phyloP scores from a whole-genome alignment of 2,113 vertebrate genomes.

The Oryctolagus cuniculus region mOryCun1.1 NC_091453.1:6664501-6665000 shows the following conservation, averaged over 20 bases:
- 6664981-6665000: slow-evolving; percentile 6
- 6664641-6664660: slow-evolving; percentile 47
- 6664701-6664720: not conserved
- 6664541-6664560: not conserved
- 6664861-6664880: not conserved
- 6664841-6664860: not conserved
- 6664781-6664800: not conserved
- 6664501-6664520: not conserved
- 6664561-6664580: not conserved
- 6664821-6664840: not conserved
- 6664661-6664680: slow-evolving; percentile 43
- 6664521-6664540: slow-evolving; percentile 39
- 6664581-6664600: not conserved
- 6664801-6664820: not conserved
- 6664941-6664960: not conserved
- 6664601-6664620: slow-evolving; percentile 5
- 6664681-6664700: slow-evolving; percentile 53
- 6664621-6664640: not conserved
- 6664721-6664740: not conserved
- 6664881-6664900: not conserved
- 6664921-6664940: not conserved
- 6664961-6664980: not conserved
- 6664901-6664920: not conserved
- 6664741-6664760: not conserved
- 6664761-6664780: not conserved